Base-by-base conservation (phyloP, 2,797 vertebrate genomes). In the Lacerta viridis region DNA sequence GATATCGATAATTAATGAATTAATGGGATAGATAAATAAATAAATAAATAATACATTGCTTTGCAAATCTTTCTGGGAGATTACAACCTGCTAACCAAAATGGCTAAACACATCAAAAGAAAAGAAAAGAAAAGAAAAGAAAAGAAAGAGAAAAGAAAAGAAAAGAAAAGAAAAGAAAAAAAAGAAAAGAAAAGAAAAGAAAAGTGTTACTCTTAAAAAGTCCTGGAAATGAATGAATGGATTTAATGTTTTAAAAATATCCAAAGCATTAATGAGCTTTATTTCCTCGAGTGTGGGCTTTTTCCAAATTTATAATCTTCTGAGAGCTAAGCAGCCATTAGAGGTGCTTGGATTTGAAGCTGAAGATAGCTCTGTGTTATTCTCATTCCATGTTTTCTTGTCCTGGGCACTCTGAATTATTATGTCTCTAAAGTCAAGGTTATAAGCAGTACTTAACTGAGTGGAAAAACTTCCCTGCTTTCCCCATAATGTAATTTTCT, bases 211-310 rank as follows among this genome's bases (percentile, higher is more conserved):
- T 46, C 61, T 36, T 5, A 33, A 33, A 59, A 80, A 80, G 33
- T 25, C 39, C 33, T 71, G 66, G 36, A 71, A 72, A 87, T 80
- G n/a, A 20, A 55, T 71, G 36, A 55, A 74, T 9, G 36, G 39
- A 23, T 50, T 78, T 78, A 86, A 78, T 68, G 61, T 36, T 84
- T 43, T 23, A 23, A 61, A 55, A 55, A 55, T 55, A 55, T 55
- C 33, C 41, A 18, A 76, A 76, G 46, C n/a, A 87, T 78, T 66
- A 77, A 68, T 68, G 41, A 13, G 29, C 41, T 81, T 72, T 81
- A 61, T 61, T 41, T 81, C 29, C n/a, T 66, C n/a, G 4, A 61
- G 55, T 81, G 3, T 61, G 17, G 33, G 41, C 3, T 8, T 23
- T n/a, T 17, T 46, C 61, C 64, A 72, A 68, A 66, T 36, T 29